A percentile compares a stretch with the other conserved stretches of the same genome.
These are phyloP conservation scores for Ageneiosus marmoratus DNA, from an alignment of 2,113 vertebrate genomes.

Conservation along the genomic window DNA sequence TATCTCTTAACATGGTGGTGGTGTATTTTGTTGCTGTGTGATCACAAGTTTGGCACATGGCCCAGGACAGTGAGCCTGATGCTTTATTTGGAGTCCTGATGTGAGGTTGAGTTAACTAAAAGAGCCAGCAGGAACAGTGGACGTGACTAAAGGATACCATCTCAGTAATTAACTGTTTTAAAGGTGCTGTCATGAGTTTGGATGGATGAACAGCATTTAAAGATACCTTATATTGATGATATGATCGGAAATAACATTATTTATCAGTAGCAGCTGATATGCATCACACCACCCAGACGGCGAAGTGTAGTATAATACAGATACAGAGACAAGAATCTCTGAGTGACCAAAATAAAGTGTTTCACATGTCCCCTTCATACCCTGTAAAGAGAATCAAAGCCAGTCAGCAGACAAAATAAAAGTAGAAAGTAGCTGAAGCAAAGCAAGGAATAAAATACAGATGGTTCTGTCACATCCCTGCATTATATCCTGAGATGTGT, in stretches of 20 bases:
- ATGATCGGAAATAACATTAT: not conserved
- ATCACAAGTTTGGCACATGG: slow-evolving; percentile 3
- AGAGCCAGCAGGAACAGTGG: not conserved
- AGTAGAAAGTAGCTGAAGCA: slow-evolving; percentile 7
- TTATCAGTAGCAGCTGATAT: not conserved
- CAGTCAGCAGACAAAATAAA: not conserved
- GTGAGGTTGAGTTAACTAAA: not conserved
- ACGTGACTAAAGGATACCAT: not conserved
- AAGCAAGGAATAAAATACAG: not conserved
- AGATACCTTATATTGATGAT: not conserved
- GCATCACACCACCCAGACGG: not conserved
- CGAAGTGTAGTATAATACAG: not conserved
- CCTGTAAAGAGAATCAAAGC: not conserved
- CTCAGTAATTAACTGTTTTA: slow-evolving; percentile 4
- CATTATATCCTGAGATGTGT: not conserved
- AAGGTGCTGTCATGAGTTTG: not conserved
- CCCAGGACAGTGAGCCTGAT: slow-evolving; percentile 1
- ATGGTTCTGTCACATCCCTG: not conserved
- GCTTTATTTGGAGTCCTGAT: slow-evolving; percentile 16
- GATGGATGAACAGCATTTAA: not conserved
- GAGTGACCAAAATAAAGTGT: not conserved
- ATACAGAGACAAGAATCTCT: no score
- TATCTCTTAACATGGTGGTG: not conserved
- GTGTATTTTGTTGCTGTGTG: slow-evolving; percentile 9
- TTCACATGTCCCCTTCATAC: not conserved